Evolutionary conservation across 53 echinoderm and acorn worm genomes (phyloP).

Genomic region (Crossaster papposus): DNA sequence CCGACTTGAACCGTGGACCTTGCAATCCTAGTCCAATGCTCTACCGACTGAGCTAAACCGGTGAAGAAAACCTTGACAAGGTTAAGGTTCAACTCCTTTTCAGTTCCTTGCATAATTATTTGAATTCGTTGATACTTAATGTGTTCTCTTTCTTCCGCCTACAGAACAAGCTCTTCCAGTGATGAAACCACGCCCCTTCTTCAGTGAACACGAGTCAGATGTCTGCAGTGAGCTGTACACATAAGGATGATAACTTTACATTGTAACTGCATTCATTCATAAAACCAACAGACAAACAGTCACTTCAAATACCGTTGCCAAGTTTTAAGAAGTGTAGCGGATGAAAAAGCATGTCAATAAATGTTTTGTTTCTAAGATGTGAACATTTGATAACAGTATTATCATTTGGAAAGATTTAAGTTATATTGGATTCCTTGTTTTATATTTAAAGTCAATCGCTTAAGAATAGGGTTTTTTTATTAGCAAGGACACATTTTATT

Average conservation of each 20-base stretch:
- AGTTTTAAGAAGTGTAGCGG: no score
- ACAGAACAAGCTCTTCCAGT: conserved; percentile 50
- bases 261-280: neutral
- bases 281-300: no score
- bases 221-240: neutral
- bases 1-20: no score
- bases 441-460: no score
- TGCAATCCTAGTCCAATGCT: no score
- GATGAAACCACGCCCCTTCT: conserved; percentile 16
- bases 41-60: no score
- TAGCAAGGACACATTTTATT: no score
- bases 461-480: no score
- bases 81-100: neutral
- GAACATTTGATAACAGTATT: neutral
- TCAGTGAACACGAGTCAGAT: neutral
- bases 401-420: neutral
- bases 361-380: no score
- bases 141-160: neutral
- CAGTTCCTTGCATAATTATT: neutral
- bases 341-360: no score
- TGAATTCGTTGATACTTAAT: neutral
- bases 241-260: neutral
- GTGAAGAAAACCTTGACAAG: neutral
- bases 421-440: neutral
- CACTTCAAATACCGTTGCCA: no score